Evolutionary conservation across 2,797 vertebrate species (phyloP).

Genomic region (Chiloscyllium punctatum): DNA sequence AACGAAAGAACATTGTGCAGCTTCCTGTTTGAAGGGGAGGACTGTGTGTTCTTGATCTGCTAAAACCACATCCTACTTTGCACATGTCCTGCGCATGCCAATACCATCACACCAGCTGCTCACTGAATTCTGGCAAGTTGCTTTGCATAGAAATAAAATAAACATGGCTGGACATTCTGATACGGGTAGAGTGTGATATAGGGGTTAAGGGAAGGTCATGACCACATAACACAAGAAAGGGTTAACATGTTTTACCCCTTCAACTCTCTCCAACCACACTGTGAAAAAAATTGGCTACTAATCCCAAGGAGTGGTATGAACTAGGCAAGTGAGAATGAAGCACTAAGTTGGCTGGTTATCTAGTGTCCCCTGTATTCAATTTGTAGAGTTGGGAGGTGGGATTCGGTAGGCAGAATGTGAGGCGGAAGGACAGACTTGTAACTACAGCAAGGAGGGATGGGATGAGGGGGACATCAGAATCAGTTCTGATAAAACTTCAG

Average conservation of each 20-base stretch:
- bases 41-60: conserved; percentile 33
- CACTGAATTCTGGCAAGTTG: conserved; percentile 1
- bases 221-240: background rate
- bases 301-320: background rate
- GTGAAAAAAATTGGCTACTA: background rate
- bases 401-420: background rate
- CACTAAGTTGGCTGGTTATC: background rate
- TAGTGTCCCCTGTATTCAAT: background rate
- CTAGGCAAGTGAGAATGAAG: background rate
- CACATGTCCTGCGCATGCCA: conserved; percentile 22
- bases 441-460: background rate
- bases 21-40: conserved; percentile 19
- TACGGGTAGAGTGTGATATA: background rate
- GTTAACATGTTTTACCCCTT: background rate
- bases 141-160: background rate
- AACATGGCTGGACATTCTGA: background rate
- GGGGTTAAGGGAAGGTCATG: background rate
- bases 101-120: background rate
- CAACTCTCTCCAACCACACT: background rate
- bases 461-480: too few species aligned
- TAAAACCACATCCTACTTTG: conserved; percentile 34
- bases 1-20: conserved; percentile 27
- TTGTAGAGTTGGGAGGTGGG: background rate
- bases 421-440: background rate
- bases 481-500: background rate